phyloP scores from a whole-genome alignment of 2,888 invertebrate species.

The Eupithecia subumbrata region DNA sequence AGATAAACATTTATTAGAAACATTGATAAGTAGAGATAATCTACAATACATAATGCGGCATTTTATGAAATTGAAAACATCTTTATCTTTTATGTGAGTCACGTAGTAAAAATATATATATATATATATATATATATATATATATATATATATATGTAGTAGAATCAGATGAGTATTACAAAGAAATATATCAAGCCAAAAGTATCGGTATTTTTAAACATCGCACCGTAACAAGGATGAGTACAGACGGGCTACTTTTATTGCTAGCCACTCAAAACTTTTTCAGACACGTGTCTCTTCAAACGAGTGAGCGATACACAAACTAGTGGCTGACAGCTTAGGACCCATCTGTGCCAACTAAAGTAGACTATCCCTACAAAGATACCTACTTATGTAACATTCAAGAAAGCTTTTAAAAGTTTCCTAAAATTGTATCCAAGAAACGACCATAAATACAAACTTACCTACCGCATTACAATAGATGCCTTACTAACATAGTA shows the following conservation, averaged over 20 bases:
- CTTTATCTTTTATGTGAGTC: not conserved
- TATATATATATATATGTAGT: no score
- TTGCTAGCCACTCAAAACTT: not conserved
- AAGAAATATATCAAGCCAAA: not conserved
- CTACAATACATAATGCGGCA: not conserved
- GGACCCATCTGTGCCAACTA: not conserved
- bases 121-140: no score
- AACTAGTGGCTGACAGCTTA: not conserved
- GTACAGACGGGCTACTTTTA: not conserved
- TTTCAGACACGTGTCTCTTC: not conserved
- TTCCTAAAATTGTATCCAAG: constrained; percentile 7
- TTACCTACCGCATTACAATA: constrained; percentile 8
- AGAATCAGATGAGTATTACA: not conserved
- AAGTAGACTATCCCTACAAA: not conserved
- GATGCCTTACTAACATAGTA: constrained; percentile 7
- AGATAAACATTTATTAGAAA: constrained; percentile 36
- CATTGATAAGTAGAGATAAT: constrained; percentile 18
- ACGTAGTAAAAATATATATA: no score
- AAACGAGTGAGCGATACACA: not conserved
- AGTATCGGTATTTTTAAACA: not conserved
- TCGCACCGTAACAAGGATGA: not conserved
- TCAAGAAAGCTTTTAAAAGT: constrained; percentile 20
- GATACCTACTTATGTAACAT: not conserved
- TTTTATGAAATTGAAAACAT: not conserved
- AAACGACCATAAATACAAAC: constrained; percentile 24